Evolutionary conservation across 2,888 invertebrate species (phyloP), one percentile per base, ranked within the genome.

Genomic region (Amiota minor): DNA sequence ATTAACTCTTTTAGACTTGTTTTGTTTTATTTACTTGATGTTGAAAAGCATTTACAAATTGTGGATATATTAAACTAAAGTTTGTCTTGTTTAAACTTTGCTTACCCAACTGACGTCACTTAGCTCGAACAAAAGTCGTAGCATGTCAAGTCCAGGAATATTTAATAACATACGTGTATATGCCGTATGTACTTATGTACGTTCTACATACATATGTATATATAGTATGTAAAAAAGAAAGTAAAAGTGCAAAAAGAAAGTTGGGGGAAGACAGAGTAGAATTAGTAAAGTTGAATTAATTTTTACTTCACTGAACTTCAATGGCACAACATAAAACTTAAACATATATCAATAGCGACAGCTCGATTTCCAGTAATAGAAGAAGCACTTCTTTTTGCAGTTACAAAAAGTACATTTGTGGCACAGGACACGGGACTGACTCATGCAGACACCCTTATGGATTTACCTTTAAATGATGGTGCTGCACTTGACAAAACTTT

Each of bases 301-400:
- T 76, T 78, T 75, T 77, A 77, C 82, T 78, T 81, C 78, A 80
- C 73, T 83, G 84, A 76, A 85, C 76, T 74, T 77, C 79, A 83
- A 83, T 85, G 79, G 76, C 62, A 35, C 18, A 47, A 59, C 65
- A 61, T 10, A 56, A 46, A 20, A 11, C 49, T 35, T 64, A 50
- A 55, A 14, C 62, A 45, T 49, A 14, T 74, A 72, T 72, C 59
- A 74, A 77, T 75, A 77, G 59, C 20, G 10, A 68, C 14, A 53
- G 62, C 53, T 53, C 53, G 53, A 53, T n/a, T 53, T 35, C 53
- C 12, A 53, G 14, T 53, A 3, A 4, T 53, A n/a, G 53, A 12
- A n/a, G 3, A 9, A 4, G 0, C 53, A 53, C 4, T n/a, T 3
- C n/a, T n/a, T n/a, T n/a, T n/a, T n/a, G n/a, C 62, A 14, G 62